phyloP scores from a whole-genome alignment of 1,140 invertebrate species.

The Holotrichia oblita region DNA sequence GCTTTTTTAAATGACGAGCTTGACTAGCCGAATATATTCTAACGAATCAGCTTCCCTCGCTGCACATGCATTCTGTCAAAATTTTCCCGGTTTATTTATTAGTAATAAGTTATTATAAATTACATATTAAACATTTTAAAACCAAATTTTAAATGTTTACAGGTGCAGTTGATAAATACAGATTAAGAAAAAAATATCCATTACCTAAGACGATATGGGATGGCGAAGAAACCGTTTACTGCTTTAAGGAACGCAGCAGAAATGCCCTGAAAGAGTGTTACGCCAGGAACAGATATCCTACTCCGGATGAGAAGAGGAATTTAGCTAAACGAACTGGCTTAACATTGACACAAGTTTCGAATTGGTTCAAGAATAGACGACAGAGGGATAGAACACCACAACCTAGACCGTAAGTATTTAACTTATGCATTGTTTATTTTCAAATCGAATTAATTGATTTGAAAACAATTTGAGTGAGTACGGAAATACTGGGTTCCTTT shows the following conservation, averaged over 20 bases:
- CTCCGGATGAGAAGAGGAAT: slow-evolving; percentile 93
- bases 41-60: no score
- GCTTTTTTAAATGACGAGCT: no score
- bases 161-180: slow-evolving; percentile 95
- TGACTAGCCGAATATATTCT: no score
- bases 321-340: slow-evolving; percentile 89
- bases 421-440: no score
- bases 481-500: no score
- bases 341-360: slow-evolving; percentile 92
- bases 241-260: slow-evolving; percentile 94
- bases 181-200: slow-evolving; percentile 92
- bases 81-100: no score
- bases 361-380: slow-evolving; percentile 98
- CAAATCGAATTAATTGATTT: no score
- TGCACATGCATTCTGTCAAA: no score
- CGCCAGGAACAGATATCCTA: slow-evolving; percentile 87
- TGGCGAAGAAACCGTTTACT: slow-evolving; percentile 97
- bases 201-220: slow-evolving; percentile 98
- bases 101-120: no score
- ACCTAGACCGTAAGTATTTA: slow-evolving; percentile 71
- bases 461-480: no score
- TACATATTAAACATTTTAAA: no score
- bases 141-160: slow-evolving; percentile 12
- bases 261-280: slow-evolving; percentile 89
- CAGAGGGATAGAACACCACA: slow-evolving; percentile 92